These are phyloP conservation scores for Drosophila aff. DNA, from an alignment of 1,140 invertebrate genomes.

Conservation along the genomic window DNA sequence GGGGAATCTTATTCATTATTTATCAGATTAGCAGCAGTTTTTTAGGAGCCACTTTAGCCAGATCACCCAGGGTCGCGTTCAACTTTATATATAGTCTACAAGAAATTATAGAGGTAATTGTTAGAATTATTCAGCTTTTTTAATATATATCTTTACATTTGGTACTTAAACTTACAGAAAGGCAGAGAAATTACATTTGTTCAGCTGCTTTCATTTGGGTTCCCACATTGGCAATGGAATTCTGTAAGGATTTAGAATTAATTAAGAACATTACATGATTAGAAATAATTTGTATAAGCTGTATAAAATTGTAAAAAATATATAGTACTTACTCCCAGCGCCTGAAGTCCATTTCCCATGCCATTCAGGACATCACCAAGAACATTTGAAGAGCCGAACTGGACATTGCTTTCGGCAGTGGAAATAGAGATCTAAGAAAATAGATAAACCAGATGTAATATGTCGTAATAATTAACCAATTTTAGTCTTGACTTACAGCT, in stretches of 20 bases:
- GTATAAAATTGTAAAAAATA: not conserved
- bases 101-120: slow-evolving; percentile 12
- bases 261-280: not conserved
- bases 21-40: slow-evolving; percentile 14
- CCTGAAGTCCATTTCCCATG: not conserved
- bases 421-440: not conserved
- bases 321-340: not conserved
- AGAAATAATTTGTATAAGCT: not conserved
- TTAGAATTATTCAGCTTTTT: not conserved
- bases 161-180: not conserved
- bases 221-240: not conserved
- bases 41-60: slow-evolving; percentile 34
- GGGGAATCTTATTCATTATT: slow-evolving; percentile 21
- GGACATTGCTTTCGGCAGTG: not conserved
- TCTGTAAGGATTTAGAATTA: not conserved
- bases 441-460: no score
- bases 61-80: slow-evolving; percentile 42
- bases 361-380: slow-evolving; percentile 1
- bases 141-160: not conserved
- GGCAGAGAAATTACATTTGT: not conserved
- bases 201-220: not conserved
- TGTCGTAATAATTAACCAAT: not conserved
- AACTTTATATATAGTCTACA: slow-evolving; percentile 14
- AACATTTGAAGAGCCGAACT: not conserved
- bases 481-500: not conserved